phyloP scores from a whole-genome alignment of 2,113 vertebrate species.

The Cairina moschata region DNA sequence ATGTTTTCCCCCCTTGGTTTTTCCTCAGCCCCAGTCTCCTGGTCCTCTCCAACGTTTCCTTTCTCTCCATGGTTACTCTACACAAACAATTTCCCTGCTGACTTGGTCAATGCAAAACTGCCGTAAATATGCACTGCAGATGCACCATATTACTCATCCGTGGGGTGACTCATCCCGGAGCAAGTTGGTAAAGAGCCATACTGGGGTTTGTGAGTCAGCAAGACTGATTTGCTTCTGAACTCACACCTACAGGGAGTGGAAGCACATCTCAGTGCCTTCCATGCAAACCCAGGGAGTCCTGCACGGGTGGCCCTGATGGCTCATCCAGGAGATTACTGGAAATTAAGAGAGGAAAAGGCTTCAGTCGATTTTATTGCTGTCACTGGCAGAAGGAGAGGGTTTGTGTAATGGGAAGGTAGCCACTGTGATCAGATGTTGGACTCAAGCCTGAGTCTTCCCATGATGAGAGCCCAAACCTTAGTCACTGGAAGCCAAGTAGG shows the following conservation, averaged over 20 bases:
- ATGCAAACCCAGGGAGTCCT: background rate
- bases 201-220: constrained; percentile 56
- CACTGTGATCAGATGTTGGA: background rate
- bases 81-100: constrained; percentile 55
- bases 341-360: background rate
- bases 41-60: background rate
- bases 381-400: background rate
- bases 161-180: constrained; percentile 45
- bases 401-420: background rate
- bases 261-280: background rate
- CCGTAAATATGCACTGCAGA: constrained; percentile 50
- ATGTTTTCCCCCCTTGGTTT: background rate
- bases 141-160: constrained; percentile 43
- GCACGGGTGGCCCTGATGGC: background rate
- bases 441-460: background rate
- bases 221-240: background rate
- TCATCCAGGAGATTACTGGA: background rate
- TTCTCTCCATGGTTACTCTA: constrained; percentile 62
- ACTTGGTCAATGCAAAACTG: background rate
- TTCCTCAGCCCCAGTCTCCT: constrained; percentile 6
- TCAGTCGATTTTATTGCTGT: rapidly evolving
- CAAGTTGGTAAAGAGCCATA: background rate
- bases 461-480: background rate
- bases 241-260: background rate
- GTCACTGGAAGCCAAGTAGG: background rate